Base-by-base conservation (phyloP, 2,113 vertebrate genomes). In the Anthoscopus minutus region DNA sequence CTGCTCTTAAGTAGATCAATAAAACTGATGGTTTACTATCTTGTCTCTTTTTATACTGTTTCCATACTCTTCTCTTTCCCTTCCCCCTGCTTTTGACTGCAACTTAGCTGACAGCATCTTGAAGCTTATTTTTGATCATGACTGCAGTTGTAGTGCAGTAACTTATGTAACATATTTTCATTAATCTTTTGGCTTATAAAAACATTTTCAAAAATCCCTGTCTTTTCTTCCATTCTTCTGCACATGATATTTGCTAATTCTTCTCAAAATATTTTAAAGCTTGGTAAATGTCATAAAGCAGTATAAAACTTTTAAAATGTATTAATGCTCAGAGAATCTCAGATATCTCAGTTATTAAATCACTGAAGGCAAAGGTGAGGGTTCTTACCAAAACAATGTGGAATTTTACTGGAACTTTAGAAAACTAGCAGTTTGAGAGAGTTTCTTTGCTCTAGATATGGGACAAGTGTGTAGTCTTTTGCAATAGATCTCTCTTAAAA, bases 61-160 rank as follows among this genome's bases (percentile, higher is more conserved):
- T 86, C 72, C 21, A 47, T 60, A 31, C 22, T 31, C 28, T 84
- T 65, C 10, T n/a, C 12, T 54, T 81, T 82, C 44, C 37, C n/a
- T 47, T 28, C 33, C 53, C 54, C 22, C 37, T 53, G 10, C 83
- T 81, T 37, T 58, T 89, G 53, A 67, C 37, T 87, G 62, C 45
- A 81, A 58, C 14, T 80, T 88, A 24, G n/a, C 67, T 82, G 80
- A 44, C n/a, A 71, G 12, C 53, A 50, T 84, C 45, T 65, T 69
- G 28, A 79, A 62, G 85, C 53, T 91, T 89, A 85, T 92, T 95
- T 96, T 95, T 95, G 48, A 70, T 91, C 70, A 67, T 3, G 53
- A 86, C 81, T 94, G 79, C 88, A 83, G 87, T 80, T 93, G 67
- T 82, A 91, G 78, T 94, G 92, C 94, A 90, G 90, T 73, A 92